phyloP scores from a whole-genome alignment of 1,140 invertebrate genomes.

The Drosophila baimaii region DNA sequence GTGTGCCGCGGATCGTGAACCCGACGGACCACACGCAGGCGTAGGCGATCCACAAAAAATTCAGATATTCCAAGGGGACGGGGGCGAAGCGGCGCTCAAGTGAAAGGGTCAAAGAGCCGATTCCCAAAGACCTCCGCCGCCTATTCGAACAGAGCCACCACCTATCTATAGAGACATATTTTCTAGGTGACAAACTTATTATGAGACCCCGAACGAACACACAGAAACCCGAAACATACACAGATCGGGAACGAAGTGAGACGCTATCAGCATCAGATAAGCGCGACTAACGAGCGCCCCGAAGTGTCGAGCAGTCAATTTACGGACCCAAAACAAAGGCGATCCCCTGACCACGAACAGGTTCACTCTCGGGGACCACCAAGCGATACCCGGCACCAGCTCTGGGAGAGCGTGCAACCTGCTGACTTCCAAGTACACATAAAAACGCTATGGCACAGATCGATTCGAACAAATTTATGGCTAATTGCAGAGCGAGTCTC shows the following conservation, averaged over 20 bases:
- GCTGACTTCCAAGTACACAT: constrained; percentile 80
- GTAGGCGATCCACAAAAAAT: constrained; percentile 19
- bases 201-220: constrained; percentile 38
- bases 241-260: constrained; percentile 63
- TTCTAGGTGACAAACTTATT: constrained; percentile 83
- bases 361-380: constrained; percentile 68
- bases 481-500: constrained; percentile 68
- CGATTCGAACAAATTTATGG: constrained; percentile 74
- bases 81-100: constrained; percentile 61
- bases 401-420: constrained; percentile 58
- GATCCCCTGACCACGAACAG: constrained; percentile 53
- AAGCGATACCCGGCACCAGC: constrained; percentile 38
- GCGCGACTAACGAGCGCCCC: constrained; percentile 60
- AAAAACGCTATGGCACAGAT: constrained; percentile 30
- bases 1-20: constrained; percentile 29
- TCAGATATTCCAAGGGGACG: constrained; percentile 4
- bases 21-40: constrained; percentile 64
- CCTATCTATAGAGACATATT: constrained; percentile 70
- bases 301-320: constrained; percentile 80
- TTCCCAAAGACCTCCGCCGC: constrained; percentile 2
- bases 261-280: constrained; percentile 79
- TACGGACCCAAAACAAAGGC: constrained; percentile 81
- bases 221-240: constrained; percentile 6
- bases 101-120: constrained; percentile 66
- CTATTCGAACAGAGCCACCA: constrained; percentile 10